phyloP scores from a whole-genome alignment of 1,140 invertebrate species.

The Magallana angulata region DNA sequence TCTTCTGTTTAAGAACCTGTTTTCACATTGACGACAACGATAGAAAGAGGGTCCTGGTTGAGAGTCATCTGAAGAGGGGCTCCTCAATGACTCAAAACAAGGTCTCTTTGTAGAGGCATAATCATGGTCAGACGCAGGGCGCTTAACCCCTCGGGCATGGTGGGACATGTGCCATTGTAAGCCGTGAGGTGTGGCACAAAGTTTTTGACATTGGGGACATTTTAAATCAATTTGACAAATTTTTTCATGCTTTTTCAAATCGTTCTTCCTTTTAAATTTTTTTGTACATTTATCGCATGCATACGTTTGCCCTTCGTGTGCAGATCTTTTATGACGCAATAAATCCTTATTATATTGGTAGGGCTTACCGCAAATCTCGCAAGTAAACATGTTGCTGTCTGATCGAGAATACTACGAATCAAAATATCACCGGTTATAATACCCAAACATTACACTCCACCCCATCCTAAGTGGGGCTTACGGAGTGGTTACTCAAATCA shows the following conservation, averaged over 20 bases:
- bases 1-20: neutral
- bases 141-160: neutral
- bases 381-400: neutral
- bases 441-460: neutral
- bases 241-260: neutral
- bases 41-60: neutral
- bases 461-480: neutral
- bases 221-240: neutral
- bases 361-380: slow-evolving; percentile 16
- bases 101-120: neutral
- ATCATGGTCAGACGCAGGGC: neutral
- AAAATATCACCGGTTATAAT: neutral
- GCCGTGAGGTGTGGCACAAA: neutral
- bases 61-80: no score
- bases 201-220: neutral
- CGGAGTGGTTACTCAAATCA: neutral
- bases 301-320: neutral
- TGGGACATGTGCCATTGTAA: slow-evolving; percentile 22
- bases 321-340: neutral
- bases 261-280: neutral
- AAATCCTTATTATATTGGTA: neutral
- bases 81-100: neutral
- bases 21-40: neutral
- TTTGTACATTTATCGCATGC: neutral
- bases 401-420: neutral